Evolutionary conservation across 64 coral and sea anemone genomes (phyloP).

Genomic region (Orbicella faveolata): DNA sequence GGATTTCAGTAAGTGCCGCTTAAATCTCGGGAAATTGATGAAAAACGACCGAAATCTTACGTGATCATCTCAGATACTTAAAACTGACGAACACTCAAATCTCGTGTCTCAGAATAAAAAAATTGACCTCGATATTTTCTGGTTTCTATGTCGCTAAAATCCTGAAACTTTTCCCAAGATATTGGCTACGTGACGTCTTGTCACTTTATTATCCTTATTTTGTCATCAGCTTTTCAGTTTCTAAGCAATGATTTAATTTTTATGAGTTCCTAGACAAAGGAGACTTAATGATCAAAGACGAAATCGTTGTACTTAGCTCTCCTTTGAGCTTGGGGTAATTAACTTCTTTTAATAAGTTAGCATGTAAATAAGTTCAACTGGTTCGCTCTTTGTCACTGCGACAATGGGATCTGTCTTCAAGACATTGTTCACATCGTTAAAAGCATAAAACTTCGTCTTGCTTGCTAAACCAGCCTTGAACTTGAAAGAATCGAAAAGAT

Average conservation of each 20-base stretch:
- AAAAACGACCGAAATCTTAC: no score
- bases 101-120: no score
- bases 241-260: constrained; percentile 12
- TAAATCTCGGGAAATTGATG: no score
- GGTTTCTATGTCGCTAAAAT: no score
- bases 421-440: neutral
- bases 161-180: no score
- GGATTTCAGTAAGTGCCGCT: no score
- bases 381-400: neutral
- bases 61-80: no score
- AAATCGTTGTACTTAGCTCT: neutral
- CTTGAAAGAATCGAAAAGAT: neutral
- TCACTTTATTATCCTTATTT: neutral
- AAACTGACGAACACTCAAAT: no score
- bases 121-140: no score
- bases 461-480: neutral
- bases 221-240: constrained; percentile 9
- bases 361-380: neutral
- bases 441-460: constrained; percentile 2
- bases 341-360: neutral
- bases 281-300: neutral
- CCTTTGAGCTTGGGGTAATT: constrained; percentile 8
- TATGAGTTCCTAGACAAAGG: constrained; percentile 8
- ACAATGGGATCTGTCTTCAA: constrained; percentile 22
- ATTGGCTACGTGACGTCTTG: neutral